These are phyloP conservation scores for Trichopoda pennipes DNA, from an alignment of 2,888 invertebrate genomes.

Conservation along the genomic window DNA sequence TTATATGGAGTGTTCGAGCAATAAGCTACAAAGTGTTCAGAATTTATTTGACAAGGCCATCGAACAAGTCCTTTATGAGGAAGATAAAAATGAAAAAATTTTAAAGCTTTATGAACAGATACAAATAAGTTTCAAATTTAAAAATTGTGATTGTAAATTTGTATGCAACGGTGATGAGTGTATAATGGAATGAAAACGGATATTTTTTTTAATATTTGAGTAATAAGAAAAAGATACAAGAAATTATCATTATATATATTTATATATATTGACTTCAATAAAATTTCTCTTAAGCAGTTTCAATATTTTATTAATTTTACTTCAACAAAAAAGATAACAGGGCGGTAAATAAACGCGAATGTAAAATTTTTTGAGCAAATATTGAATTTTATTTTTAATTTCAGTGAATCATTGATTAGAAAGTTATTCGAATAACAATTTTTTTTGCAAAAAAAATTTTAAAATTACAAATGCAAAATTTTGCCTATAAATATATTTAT, in stretches of 20 bases:
- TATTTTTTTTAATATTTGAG: neutral
- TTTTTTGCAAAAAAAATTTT: too few species aligned
- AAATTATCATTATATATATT: too few species aligned
- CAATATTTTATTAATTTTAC: neutral
- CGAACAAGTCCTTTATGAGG: slow-evolving; percentile 28
- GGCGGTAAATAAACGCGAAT: too few species aligned
- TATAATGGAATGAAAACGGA: neutral
- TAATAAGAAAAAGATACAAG: too few species aligned
- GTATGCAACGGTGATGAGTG: slow-evolving; percentile 18
- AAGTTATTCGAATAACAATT: too few species aligned
- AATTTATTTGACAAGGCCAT: slow-evolving; percentile 48
- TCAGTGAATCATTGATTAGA: too few species aligned
- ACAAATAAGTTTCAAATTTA: slow-evolving; percentile 57
- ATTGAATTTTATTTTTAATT: too few species aligned
- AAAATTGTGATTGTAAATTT: slow-evolving; percentile 34
- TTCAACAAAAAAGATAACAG: neutral
- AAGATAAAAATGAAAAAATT: slow-evolving; percentile 25
- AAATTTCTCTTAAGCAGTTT: slow-evolving; percentile 3
- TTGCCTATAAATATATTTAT: too few species aligned
- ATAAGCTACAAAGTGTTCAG: slow-evolving; percentile 43
- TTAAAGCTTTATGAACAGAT: slow-evolving; percentile 55
- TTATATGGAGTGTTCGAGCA: slow-evolving; percentile 60
- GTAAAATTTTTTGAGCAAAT: too few species aligned
- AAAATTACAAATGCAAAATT: too few species aligned
- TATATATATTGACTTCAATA: slow-evolving; percentile 31